Evolutionary conservation across 2,888 invertebrate genomes (phyloP).

Genomic region (Timema podura): DNA sequence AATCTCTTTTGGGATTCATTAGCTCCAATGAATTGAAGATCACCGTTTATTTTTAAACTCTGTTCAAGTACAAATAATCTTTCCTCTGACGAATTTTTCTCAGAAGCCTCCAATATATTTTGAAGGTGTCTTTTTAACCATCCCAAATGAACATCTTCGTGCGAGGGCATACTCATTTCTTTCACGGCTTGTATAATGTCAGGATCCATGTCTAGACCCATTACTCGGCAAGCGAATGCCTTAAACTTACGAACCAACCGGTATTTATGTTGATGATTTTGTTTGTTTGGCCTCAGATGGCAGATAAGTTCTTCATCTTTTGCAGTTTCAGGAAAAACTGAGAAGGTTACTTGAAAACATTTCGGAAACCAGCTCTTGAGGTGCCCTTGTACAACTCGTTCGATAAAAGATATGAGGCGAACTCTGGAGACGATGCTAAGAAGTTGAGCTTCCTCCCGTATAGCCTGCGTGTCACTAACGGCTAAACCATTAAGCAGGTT

Average conservation of each 20-base stretch:
- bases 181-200: not conserved
- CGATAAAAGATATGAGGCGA: not conserved
- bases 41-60: too few species aligned
- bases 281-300: not conserved
- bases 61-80: too few species aligned
- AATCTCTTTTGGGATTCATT: too few species aligned
- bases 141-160: not conserved
- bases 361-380: not conserved
- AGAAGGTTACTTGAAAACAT: not conserved
- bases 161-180: not conserved
- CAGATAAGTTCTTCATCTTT: not conserved
- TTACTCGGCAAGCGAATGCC: not conserved
- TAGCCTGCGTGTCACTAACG: constrained; percentile 5
- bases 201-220: constrained; percentile 2
- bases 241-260: not conserved
- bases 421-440: constrained; percentile 4
- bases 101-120: not conserved
- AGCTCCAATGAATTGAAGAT: too few species aligned
- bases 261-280: not conserved
- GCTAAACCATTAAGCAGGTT: constrained; percentile 11
- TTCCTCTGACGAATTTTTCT: not conserved
- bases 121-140: not conserved
- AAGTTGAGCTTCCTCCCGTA: not conserved
- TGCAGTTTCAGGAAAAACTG: not conserved
- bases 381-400: not conserved